Evolutionary conservation across 2,113 vertebrate genomes (phyloP), one percentile per base, ranked within the genome.

Genomic region (Pelobates fuscus): DNA sequence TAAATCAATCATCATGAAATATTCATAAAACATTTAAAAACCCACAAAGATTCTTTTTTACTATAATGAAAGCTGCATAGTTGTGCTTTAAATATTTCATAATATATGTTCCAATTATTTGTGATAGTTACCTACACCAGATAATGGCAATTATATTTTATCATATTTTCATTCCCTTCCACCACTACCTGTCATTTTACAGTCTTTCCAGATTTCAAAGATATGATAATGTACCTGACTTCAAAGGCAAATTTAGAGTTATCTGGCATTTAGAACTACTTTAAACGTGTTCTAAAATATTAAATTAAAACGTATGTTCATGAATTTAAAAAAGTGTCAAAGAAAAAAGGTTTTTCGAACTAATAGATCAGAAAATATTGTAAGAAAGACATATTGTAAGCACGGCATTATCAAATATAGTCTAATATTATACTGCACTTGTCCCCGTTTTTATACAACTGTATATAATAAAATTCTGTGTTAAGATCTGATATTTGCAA

Each of bases 1-100:
- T 41, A 64, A 64, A 64, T 43, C 37, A 65, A 43, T 65, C 2
- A 32, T 20, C 37, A 65, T 65, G 37, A 65, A 46, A 65, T 30
- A 68, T 55, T 68, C 46, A 54, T 23, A 20, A 12, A 68, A 52
- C 17, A 32, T 52, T 55, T 55, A 12, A 32, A 55, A 37, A 68
- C 2, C 49, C 14, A 55, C 27, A 55, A 26, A 68, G 8, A 15
- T 5, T 70, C 5, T 55, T 37, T 58, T 70, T 58, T 59, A 20
- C 2, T 25, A 14, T 18, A 15, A 58, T 27, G 26, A 58, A 37
- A 41, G 52, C 11, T 24, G 1, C 6, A 37, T 23, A 57, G 8
- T 20, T 32, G 23, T n/a, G n/a, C n/a, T n/a, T 57, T 69, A 14
- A 21, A 5, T n/a, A 29, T 49, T 54, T 11, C 23, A 55, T 69